Conservation (phyloP, 2,888 invertebrate genomes). For the Luffia ferchaultella region DNA sequence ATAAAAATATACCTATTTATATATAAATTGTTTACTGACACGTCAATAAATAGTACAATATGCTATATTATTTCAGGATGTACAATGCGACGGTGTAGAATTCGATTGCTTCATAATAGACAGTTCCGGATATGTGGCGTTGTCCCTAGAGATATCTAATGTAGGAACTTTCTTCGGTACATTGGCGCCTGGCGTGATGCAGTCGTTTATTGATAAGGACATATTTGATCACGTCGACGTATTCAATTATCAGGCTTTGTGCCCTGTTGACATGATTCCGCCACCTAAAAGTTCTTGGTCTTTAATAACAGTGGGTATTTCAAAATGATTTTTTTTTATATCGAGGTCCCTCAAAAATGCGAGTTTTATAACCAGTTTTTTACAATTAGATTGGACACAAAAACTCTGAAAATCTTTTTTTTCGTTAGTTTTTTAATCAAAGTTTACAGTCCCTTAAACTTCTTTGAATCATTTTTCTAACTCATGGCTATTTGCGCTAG, state of each 20-base stretch:
- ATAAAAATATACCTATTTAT: too few species aligned
- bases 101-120: constrained; percentile 90
- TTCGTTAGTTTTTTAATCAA: too few species aligned
- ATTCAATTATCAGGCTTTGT: constrained; percentile 87
- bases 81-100: constrained; percentile 54
- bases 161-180: constrained; percentile 90
- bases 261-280: constrained; percentile 41
- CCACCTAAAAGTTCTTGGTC: constrained; percentile 33
- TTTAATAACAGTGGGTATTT: constrained; percentile 29
- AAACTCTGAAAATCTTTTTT: too few species aligned
- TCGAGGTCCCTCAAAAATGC: too few species aligned
- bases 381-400: too few species aligned
- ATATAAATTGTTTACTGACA: too few species aligned
- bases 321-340: neutral
- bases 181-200: constrained; percentile 72
- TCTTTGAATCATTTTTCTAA: too few species aligned
- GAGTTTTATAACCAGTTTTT: too few species aligned
- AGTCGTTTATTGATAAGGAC: constrained; percentile 73
- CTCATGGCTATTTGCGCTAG: too few species aligned
- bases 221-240: constrained; percentile 80
- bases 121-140: constrained; percentile 87
- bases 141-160: constrained; percentile 71
- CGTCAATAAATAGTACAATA: too few species aligned
- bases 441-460: too few species aligned
- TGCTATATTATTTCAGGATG: neutral